A percentile compares a stretch with the other conserved stretches of the same genome.
These are phyloP conservation scores for Erithacus rubecula DNA, from an alignment of 2,797 vertebrate genomes.

Conservation along the genomic window DNA sequence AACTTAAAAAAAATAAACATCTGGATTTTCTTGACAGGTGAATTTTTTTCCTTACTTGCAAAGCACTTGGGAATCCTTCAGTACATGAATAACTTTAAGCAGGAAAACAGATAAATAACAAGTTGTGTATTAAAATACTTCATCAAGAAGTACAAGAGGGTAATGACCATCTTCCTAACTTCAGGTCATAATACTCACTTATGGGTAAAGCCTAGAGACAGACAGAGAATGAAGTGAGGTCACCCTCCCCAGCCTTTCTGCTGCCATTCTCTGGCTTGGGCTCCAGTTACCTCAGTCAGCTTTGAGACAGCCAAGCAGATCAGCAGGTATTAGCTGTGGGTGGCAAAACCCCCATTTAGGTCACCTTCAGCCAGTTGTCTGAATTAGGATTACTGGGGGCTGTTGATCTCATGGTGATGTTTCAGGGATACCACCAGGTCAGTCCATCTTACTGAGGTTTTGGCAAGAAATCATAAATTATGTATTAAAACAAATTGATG, in stretches of 20 bases:
- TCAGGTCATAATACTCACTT: background rate
- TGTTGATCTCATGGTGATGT: rapidly evolving
- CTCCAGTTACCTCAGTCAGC: background rate
- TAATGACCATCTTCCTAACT: background rate
- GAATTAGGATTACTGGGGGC: background rate
- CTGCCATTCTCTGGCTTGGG: background rate
- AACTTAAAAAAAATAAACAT: conserved; percentile 29
- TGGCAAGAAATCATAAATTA: background rate
- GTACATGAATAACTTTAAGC: background rate
- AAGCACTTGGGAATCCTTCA: conserved; percentile 25
- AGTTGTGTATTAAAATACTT: background rate
- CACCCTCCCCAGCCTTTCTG: background rate
- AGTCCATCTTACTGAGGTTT: background rate
- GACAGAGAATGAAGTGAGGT: background rate
- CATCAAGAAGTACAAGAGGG: background rate
- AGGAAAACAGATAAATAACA: conserved; percentile 20
- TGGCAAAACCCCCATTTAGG: background rate
- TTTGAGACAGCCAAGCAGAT: background rate
- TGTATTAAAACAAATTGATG: background rate
- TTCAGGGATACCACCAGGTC: background rate
- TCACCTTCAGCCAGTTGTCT: background rate
- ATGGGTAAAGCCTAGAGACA: background rate
- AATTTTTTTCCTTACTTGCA: conserved; percentile 20
- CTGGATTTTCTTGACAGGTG: conserved; percentile 29
- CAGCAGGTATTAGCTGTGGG: background rate